Base-by-base conservation (phyloP, 2,797 vertebrate genomes). In the Manis crassicaudata region DNA sequence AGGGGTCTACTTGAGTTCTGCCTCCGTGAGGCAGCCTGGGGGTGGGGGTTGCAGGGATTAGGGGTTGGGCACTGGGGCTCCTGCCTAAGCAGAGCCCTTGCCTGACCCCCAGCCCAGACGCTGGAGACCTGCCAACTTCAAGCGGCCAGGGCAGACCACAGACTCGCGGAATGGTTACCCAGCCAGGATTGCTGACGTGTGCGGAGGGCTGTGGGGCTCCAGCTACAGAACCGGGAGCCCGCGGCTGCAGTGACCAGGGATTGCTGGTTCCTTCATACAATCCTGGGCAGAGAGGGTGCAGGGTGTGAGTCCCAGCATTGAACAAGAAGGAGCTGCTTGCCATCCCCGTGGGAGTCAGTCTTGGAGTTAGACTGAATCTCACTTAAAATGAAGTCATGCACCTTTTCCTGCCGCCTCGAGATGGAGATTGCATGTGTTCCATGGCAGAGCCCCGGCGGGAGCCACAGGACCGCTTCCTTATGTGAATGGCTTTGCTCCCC, bases 361-460 rank as follows among this genome's bases (percentile, higher is more conserved):
- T 82, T 54, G 79, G 73, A 54, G 46, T 92, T 52, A 77, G 92
- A 81, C 87, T 73, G 83, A 77, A 81, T 77, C 58, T 56, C 75
- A 89, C 76, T 81, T 96, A 80, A 94, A 92, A 93, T 87, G 32
- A 94, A 92, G 90, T 63, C 87, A 83, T 3, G 87, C 75, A 16
- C 63, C 89, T 17, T 93, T 96, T 86, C 90, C 58, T 60, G 87
- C n/a, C 37, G n/a, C 52, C 80, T 81, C 7, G 20, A 92, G 86
- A 86, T 2, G 52, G 46, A 92, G 83, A 93, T 65, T 56, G 70
- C 87, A 95, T 83, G 21, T 62, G 77, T 80, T 82, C 67, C 80
- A 32, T 80, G 25, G 68, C 18, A 13, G 1, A 27, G 90, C 77
- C 4, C 29, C 9, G 35, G 81, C 52, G 23, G 94, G 27, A 77